These are phyloP conservation scores for Lysandra coridon DNA, from an alignment of 2,888 invertebrate genomes.

Conservation along the genomic window DNA sequence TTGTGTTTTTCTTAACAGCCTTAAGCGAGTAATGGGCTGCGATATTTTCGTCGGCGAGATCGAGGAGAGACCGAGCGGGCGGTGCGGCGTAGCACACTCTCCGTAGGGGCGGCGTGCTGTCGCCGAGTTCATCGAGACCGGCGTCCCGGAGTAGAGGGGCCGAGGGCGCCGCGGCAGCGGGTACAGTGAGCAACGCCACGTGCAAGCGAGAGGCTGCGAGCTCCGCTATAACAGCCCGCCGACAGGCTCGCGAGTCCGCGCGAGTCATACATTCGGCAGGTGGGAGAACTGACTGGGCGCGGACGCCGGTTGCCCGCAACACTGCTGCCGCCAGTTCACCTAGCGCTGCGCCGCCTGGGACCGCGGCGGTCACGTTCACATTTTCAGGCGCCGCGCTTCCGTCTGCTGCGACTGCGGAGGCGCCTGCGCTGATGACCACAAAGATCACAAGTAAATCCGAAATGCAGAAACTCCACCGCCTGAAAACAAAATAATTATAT, in stretches of 20 bases:
- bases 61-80: constrained; percentile 56
- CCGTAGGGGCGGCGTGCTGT: constrained; percentile 53
- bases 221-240: constrained; percentile 44
- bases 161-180: constrained; percentile 48
- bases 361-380: constrained; percentile 43
- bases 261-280: constrained; percentile 43
- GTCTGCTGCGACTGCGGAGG: background rate
- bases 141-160: constrained; percentile 52
- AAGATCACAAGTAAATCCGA: constrained; percentile 23
- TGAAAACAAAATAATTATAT: constrained; percentile 7
- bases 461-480: constrained; percentile 18
- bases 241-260: constrained; percentile 43
- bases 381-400: constrained; percentile 13
- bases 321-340: constrained; percentile 43
- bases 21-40: constrained; percentile 45
- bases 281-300: constrained; percentile 43
- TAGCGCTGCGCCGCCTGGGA: constrained; percentile 40
- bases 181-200: constrained; percentile 51
- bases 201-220: constrained; percentile 45
- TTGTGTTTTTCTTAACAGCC: constrained; percentile 18
- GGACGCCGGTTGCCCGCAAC: constrained; percentile 47
- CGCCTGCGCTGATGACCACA: constrained; percentile 23
- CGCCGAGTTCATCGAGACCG: constrained; percentile 59
- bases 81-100: constrained; percentile 53
- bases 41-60: constrained; percentile 52